phyloP scores from a whole-genome alignment of 2,797 vertebrate genomes.

The Micropoecilia bifurca region DNA sequence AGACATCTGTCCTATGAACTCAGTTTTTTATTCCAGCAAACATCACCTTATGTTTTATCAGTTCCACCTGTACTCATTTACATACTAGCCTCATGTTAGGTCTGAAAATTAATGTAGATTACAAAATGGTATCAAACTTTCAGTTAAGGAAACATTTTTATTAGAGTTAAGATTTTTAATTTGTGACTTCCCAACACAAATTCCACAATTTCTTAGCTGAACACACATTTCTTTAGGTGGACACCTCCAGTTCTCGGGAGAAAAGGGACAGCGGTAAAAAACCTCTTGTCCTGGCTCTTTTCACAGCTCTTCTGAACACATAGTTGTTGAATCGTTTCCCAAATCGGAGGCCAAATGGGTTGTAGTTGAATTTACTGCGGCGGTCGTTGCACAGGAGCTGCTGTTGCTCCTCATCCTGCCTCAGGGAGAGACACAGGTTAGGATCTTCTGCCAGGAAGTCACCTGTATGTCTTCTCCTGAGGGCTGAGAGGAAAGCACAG shows the following conservation, averaged over 20 bases:
- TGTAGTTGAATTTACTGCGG: conserved; percentile 85
- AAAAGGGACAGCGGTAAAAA: conserved; percentile 58
- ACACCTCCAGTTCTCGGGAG: conserved; percentile 57
- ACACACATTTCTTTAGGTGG: conserved; percentile 42
- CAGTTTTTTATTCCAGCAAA: neutral
- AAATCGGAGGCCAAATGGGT: conserved; percentile 86
- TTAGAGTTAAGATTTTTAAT: conserved; percentile 1
- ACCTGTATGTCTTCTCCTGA: conserved; percentile 35
- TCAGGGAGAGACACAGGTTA: conserved; percentile 76
- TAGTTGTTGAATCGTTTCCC: conserved; percentile 74
- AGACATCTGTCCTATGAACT: neutral
- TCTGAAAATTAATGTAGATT: neutral
- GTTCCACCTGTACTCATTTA: neutral
- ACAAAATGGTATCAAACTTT: neutral
- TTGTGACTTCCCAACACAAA: conserved; percentile 6
- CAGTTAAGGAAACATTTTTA: conserved; percentile 6
- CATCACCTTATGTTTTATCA: neutral
- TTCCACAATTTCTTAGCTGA: neutral
- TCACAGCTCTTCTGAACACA: conserved; percentile 29
- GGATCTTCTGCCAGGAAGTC: conserved; percentile 59
- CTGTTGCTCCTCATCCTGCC: conserved; percentile 71
- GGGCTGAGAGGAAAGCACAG: conserved; percentile 6
- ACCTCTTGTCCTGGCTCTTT: conserved; percentile 40
- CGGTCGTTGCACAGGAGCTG: conserved; percentile 80
- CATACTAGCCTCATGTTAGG: neutral